Percentiles rank a stretch among this genome's conserved stretches.
phyloP scores from a whole-genome alignment of 2,888 invertebrate genomes.

The Bombylius major region DNA sequence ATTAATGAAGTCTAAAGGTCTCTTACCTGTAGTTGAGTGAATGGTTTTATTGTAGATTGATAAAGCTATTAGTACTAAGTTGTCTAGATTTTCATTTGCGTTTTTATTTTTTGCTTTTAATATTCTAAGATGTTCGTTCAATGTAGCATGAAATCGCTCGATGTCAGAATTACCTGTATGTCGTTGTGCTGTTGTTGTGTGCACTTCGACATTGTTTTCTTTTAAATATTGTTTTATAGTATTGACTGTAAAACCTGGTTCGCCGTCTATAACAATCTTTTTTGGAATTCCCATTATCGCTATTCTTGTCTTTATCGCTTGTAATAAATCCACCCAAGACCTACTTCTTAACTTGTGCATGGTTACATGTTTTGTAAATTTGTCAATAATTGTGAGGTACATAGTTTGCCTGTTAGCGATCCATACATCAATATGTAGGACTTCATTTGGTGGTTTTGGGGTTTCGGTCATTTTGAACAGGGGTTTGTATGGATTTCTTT shows the following conservation, averaged over 20 bases:
- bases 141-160: conserved; percentile 9
- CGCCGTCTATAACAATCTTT: conserved; percentile 6
- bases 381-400: conserved; percentile 6
- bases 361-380: conserved; percentile 6
- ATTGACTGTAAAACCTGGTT: conserved; percentile 1
- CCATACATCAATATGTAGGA: conserved; percentile 5
- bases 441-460: conserved; percentile 2
- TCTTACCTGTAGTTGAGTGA: conserved; percentile 1
- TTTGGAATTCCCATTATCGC: conserved; percentile 3
- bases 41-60: neutral
- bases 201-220: conserved; percentile 3
- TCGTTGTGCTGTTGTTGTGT: conserved; percentile 4
- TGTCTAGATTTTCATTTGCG: neutral
- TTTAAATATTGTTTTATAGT: conserved; percentile 1
- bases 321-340: conserved; percentile 8
- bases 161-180: conserved; percentile 8
- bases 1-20: neutral
- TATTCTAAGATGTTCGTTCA: conserved; percentile 7
- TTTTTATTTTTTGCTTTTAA: conserved; percentile 2
- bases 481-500: conserved; percentile 3
- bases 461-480: neutral
- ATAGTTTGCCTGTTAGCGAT: conserved; percentile 2
- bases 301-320: conserved; percentile 7
- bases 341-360: too few relatives aligned
- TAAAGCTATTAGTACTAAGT: conserved; percentile 2